Percentiles rank a stretch among this genome's conserved stretches.
phyloP scores from a whole-genome alignment of 1,140 invertebrate species.

The Xylocopa sonorina region DNA sequence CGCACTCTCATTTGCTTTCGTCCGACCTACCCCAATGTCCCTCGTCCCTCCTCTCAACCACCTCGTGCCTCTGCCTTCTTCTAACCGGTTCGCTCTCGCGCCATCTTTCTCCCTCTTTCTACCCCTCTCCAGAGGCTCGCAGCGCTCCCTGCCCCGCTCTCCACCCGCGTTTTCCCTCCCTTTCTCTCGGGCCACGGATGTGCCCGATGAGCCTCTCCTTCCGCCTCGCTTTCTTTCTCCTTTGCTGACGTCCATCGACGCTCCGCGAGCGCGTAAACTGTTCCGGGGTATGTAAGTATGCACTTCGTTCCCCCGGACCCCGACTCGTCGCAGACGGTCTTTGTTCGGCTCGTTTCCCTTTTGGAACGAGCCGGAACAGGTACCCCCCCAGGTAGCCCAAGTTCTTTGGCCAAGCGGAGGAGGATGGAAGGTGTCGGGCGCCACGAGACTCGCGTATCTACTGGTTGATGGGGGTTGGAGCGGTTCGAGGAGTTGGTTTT shows the following conservation, averaged over 20 bases:
- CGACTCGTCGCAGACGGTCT: too few species aligned
- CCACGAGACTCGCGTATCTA: too few species aligned
- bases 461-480: neutral
- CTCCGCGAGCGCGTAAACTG: conserved; percentile 6
- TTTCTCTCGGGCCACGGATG: conserved; percentile 25
- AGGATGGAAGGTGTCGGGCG: too few species aligned
- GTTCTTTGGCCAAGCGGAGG: neutral
- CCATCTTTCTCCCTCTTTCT: conserved; percentile 18
- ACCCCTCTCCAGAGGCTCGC: conserved; percentile 25
- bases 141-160: conserved; percentile 1
- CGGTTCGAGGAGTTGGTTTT: neutral
- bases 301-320: neutral
- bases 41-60: conserved; percentile 13
- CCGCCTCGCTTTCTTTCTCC: conserved; percentile 34
- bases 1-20: too few species aligned
- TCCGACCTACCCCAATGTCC: conserved; percentile 74
- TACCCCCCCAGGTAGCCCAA: neutral
- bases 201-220: conserved; percentile 42
- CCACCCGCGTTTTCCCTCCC: neutral
- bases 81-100: conserved; percentile 23
- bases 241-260: conserved; percentile 6
- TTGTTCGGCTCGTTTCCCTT: neutral
- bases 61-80: neutral
- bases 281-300: conserved; percentile 18
- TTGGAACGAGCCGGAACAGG: neutral